A percentile compares a stretch with the other conserved stretches of the same genome.
Evolutionary conservation across 2,113 vertebrate species (phyloP).

Genomic region (Ciconia stormi): DNA sequence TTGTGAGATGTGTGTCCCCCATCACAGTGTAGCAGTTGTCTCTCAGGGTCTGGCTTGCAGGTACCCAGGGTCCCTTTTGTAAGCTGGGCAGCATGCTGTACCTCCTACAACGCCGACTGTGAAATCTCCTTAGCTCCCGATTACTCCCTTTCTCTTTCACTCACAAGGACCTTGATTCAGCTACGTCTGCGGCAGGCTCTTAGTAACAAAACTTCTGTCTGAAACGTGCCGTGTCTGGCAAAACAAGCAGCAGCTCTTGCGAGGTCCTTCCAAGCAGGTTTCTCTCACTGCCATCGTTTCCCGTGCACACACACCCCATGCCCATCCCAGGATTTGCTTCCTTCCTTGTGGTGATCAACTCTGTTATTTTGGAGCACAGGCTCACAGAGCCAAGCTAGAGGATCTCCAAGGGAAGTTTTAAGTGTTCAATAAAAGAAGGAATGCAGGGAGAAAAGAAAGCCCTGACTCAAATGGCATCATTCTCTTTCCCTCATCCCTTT

Average conservation of each 20-base stretch:
- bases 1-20: not conserved
- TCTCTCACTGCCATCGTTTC: not conserved
- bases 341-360: not conserved
- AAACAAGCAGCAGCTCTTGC: not conserved
- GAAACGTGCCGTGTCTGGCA: not conserved
- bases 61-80: not conserved
- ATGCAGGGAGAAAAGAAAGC: slow-evolving; percentile 33
- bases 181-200: not conserved
- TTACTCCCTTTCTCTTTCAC: not conserved
- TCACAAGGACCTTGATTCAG: slow-evolving; percentile 19
- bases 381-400: not conserved
- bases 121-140: not conserved
- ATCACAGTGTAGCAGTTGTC: not conserved
- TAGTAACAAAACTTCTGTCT: slow-evolving; percentile 5
- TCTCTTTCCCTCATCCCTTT: not conserved
- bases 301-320: too few relatives aligned
- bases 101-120: not conserved
- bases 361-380: not conserved
- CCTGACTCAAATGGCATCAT: not conserved
- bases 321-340: not conserved
- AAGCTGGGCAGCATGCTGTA: not conserved
- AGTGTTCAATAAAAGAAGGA: slow-evolving; percentile 54
- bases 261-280: not conserved
- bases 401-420: slow-evolving; percentile 45
- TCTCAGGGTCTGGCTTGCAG: not conserved